Conservation (phyloP, 2,888 invertebrate genomes). For the Sepiola atlantica region DNA sequence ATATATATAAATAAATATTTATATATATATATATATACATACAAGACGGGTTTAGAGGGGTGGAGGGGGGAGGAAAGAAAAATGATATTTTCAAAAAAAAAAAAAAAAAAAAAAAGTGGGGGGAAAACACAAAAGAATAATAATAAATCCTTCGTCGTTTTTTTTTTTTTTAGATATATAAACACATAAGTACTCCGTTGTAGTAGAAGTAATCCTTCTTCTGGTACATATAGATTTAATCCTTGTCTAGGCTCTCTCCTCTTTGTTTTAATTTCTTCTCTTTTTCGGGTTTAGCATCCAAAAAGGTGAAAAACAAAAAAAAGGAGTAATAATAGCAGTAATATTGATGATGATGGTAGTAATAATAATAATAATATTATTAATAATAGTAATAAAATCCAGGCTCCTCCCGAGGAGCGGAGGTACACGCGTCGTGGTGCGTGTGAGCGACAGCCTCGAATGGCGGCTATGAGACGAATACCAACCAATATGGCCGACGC, state of each 20-base stretch:
- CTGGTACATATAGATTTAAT: neutral
- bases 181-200: neutral
- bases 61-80: neutral
- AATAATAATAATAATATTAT: neutral
- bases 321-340: neutral
- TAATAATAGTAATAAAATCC: slow-evolving; percentile 7
- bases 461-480: slow-evolving; percentile 65
- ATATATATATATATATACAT: slow-evolving; percentile 18
- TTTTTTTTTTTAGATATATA: neutral
- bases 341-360: neutral
- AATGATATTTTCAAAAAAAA: neutral
- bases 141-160: neutral
- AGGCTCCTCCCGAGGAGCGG: neutral
- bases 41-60: neutral
- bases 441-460: slow-evolving; percentile 63
- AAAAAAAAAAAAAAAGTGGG: neutral
- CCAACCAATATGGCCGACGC: slow-evolving; percentile 69
- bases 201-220: slow-evolving; percentile 4
- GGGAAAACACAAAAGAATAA: neutral
- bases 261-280: neutral
- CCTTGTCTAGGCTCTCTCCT: neutral
- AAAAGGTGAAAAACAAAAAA: neutral
- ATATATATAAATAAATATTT: slow-evolving; percentile 24
- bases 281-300: neutral
- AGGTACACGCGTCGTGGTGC: neutral